Base-by-base conservation (phyloP, 2,888 invertebrate species). In the Unio pictorum region DNA sequence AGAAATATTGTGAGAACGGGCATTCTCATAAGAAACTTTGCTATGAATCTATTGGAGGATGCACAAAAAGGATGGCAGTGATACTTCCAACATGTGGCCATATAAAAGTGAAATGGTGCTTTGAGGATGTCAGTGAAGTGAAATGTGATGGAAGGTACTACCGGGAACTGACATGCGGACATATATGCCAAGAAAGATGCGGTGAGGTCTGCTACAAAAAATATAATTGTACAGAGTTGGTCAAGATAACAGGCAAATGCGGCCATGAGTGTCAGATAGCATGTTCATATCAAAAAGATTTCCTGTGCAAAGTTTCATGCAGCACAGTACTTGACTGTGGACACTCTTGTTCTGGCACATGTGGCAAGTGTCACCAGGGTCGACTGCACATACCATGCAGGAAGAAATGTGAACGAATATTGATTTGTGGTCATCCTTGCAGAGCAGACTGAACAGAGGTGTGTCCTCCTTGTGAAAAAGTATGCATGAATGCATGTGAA, bases 311-410 rank as follows among this genome's bases (percentile, higher is more conserved):
- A 30, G 57, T 63, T 15, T 60, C 64, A 20, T 84, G 84, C 59
- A 23, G 55, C 5, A 62, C 64, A 56, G 54, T 63, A 11, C 74
- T 87, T 18, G 71, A 71, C 1, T 87, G 87, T 80, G 84, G 74
- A 8, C 86, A 87, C 68, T 87, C 69, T 3, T 88, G 87, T 72
- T 64, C 45, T 11, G 90, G 90, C n/a, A 85, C 82, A 7, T 91
- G 91, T 78, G 86, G 92, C 4, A 75, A 85, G 62, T 94, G 94
- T 87, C 86, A 80, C 57, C 92, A 92, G 84, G 93, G 93, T 55
- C 91, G 93, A 20, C 87, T 94, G 68, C 94, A 94, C 87, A 84
- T 80, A 69, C 89, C 92, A 28, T 94, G 94, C 87, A 75, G 80
- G 55, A 91, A 92, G 79, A 88, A 89, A 26, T 94, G 94, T 87